Base-by-base conservation (phyloP, 2,797 vertebrate species). In the Brotula barbata region DNA sequence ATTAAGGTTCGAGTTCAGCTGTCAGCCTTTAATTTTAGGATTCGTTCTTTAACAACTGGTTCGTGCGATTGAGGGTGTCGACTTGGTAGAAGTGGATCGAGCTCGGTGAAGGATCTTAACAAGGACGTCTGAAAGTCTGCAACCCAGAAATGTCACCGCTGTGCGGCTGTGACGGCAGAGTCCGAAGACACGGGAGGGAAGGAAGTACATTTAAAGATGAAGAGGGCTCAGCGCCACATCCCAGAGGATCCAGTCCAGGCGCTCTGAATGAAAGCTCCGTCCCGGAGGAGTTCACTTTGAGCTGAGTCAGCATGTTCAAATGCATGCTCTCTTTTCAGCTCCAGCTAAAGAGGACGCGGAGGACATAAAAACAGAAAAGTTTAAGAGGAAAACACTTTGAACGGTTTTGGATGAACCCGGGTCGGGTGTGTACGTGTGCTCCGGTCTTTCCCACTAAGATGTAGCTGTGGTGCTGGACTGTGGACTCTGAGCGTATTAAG, bases 91-190 rank as follows among this genome's bases (percentile, higher is more conserved):
- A 58, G 17, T 56, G 58, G 49, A 57, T 49, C 2, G 4, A 28
- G 25, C 25, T 28, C 4, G 25, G 25, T 28, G 25, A 51, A 52
- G 54, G 59, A 16, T 33, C 0, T 14, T 3, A n/a, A n/a, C 31
- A 17, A 80, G 57, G 71, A 68, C 37, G 4, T 44, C 8, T 19
- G 8, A 23, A 53, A 45, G 57, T 52, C 21, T 21, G 10, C 58
- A 75, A 56, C 63, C 73, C 60, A 41, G 37, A 77, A 72, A 57
- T 54, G 71, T 70, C 73, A 65, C 0, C 16, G 45, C n/a, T 31
- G 36, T 49, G 23, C 6, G 45, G 21, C 2, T n/a, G n/a, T n/a
- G n/a, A n/a, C n/a, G n/a, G n/a, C n/a, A n/a, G n/a, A n/a, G n/a
- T n/a, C n/a, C n/a, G n/a, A 5, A 7, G 1, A 17, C 12, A 49